phyloP scores from a whole-genome alignment of 2,888 invertebrate species.

The Caenorhabditis doughertyi region DNA sequence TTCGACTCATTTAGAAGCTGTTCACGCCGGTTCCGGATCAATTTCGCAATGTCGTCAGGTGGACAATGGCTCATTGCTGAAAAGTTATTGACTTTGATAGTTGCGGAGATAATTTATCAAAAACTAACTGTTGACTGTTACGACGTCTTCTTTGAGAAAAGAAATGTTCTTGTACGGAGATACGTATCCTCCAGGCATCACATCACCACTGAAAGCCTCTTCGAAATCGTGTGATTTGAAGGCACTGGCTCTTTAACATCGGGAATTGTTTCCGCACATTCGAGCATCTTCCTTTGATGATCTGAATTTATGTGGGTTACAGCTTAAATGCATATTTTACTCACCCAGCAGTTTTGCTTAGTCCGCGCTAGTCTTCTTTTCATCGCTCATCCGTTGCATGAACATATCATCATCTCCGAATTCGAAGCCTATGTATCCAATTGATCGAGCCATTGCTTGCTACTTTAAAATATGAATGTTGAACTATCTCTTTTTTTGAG shows the following conservation, averaged over 20 bases:
- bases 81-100: not conserved
- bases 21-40: constrained; percentile 59
- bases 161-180: constrained; percentile 52
- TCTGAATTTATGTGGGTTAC: constrained; percentile 40
- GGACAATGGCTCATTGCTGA: constrained; percentile 63
- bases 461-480: not conserved
- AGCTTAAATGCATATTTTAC: not conserved
- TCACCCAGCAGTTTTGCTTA: constrained; percentile 33
- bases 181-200: constrained; percentile 31
- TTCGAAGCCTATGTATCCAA: constrained; percentile 49
- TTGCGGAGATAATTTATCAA: not conserved
- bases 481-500: not conserved
- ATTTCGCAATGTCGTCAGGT: constrained; percentile 62
- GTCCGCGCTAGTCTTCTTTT: constrained; percentile 9
- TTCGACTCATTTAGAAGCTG: constrained; percentile 52
- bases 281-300: constrained; percentile 44
- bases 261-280: constrained; percentile 52
- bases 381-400: constrained; percentile 30
- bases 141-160: constrained; percentile 58
- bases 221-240: constrained; percentile 55
- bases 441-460: constrained; percentile 28
- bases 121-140: constrained; percentile 52
- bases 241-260: constrained; percentile 52
- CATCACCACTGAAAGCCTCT: constrained; percentile 40
- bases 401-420: constrained; percentile 46